Evolutionary conservation across 1,140 invertebrate genomes (phyloP).

Genomic region (Drosophila neocordata): DNA sequence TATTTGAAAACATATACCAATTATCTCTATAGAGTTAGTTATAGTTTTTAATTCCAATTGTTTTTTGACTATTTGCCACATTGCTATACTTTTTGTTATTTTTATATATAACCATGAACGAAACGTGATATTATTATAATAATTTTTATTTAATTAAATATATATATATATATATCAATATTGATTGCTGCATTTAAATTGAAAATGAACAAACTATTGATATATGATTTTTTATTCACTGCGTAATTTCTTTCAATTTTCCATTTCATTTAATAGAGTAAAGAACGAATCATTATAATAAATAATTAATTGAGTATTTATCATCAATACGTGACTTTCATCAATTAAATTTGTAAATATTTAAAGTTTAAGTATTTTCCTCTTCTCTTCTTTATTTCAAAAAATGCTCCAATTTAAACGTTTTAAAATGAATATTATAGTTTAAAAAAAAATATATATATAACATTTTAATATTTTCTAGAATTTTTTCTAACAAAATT

Average conservation of each 20-base stretch:
- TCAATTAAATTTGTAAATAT: constrained; percentile 18
- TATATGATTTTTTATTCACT: constrained; percentile 26
- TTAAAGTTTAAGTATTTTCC: no score
- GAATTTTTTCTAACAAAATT: no score
- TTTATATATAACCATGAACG: neutral
- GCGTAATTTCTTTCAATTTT: constrained; percentile 26
- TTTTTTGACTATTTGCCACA: constrained; percentile 46
- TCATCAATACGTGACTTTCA: constrained; percentile 44
- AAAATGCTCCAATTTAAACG: no score
- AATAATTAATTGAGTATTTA: constrained; percentile 42
- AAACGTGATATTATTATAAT: neutral
- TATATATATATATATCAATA: constrained; percentile 25
- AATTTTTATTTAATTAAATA: constrained; percentile 35
- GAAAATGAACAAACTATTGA: constrained; percentile 25
- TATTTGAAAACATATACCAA: constrained; percentile 7
- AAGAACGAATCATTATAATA: neutral
- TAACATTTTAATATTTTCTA: no score
- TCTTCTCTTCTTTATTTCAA: no score
- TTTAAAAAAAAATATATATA: no score
- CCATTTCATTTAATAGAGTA: constrained; percentile 12
- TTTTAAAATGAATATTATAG: no score
- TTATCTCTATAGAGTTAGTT: neutral
- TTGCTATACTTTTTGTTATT: neutral
- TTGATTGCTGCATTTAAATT: constrained; percentile 41
- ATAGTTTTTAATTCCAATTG: constrained; percentile 9